Conservation (phyloP, 2,888 invertebrate species). For the Mystacides longicornis region DNA sequence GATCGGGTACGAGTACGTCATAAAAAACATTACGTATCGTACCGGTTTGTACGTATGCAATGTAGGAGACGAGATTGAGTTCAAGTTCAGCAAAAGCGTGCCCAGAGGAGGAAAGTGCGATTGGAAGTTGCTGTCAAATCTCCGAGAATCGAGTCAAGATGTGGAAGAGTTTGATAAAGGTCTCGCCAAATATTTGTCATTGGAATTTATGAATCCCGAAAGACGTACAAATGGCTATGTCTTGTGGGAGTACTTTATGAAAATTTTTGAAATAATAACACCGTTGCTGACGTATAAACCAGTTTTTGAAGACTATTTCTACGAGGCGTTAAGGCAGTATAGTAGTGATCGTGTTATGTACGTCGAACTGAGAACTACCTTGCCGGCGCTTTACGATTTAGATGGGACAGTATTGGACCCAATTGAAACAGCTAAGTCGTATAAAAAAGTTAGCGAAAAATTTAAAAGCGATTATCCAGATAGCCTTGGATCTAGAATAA, state of each 20-base stretch:
- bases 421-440: conserved; percentile 52
- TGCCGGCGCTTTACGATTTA: conserved; percentile 59
- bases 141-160: conserved; percentile 36
- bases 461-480: conserved; percentile 55
- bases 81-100: conserved; percentile 34
- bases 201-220: conserved; percentile 47
- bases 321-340: conserved; percentile 54
- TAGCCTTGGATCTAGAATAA: conserved; percentile 61
- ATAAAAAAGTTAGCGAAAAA: conserved; percentile 47
- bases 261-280: conserved; percentile 47
- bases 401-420: conserved; percentile 51
- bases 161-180: conserved; percentile 44
- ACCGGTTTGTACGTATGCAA: conserved; percentile 29
- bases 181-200: conserved; percentile 47
- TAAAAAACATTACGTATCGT: conserved; percentile 54
- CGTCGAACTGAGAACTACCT: conserved; percentile 57
- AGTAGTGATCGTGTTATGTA: conserved; percentile 63
- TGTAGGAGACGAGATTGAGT: conserved; percentile 30
- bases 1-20: conserved; percentile 52
- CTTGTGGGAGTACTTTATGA: conserved; percentile 53
- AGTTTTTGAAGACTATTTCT: conserved; percentile 58
- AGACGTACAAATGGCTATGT: conserved; percentile 42
- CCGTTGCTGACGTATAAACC: conserved; percentile 55
- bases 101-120: conserved; percentile 29
- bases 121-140: conserved; percentile 47